A percentile compares a stretch with the other conserved stretches of the same genome.
These are phyloP conservation scores for Chaetogeoica ovagalla DNA, from an alignment of 2,888 invertebrate genomes.

Conservation along the genomic window DNA sequence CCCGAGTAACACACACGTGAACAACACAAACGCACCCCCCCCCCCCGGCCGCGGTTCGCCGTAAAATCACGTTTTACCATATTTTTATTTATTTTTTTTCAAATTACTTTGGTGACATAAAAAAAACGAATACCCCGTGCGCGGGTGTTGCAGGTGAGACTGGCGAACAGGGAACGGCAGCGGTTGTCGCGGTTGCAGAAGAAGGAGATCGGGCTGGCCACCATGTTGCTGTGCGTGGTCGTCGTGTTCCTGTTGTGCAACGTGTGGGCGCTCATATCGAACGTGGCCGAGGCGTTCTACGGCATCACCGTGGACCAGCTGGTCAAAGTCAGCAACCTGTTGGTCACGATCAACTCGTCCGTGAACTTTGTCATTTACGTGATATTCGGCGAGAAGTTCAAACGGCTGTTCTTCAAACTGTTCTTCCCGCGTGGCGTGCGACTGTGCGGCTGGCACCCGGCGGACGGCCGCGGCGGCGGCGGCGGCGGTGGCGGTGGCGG, in stretches of 20 bases:
- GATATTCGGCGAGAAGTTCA: constrained; percentile 96
- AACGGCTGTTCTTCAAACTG: constrained; percentile 78
- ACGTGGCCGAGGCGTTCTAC: constrained; percentile 81
- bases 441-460: constrained; percentile 70
- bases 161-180: constrained; percentile 87
- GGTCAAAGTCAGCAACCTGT: constrained; percentile 82
- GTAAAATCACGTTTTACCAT: no score
- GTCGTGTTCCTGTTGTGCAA: constrained; percentile 94
- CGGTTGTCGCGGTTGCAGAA: constrained; percentile 85
- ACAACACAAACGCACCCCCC: no score
- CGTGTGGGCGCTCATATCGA: constrained; percentile 80
- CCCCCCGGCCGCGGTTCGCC: no score
- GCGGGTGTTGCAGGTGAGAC: constrained; percentile 68
- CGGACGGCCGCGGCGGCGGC: constrained; percentile 69
- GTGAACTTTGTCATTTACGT: constrained; percentile 98
- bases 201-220: constrained; percentile 89
- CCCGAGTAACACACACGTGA: no score
- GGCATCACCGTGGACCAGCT: constrained; percentile 69
- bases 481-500: constrained; percentile 61
- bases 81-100: no score
- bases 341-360: constrained; percentile 95
- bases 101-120: no score
- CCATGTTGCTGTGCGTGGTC: constrained; percentile 93
- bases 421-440: constrained; percentile 68
- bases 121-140: no score